Base-by-base conservation (phyloP, 2,113 vertebrate genomes). In the Morone chrysops region DNA sequence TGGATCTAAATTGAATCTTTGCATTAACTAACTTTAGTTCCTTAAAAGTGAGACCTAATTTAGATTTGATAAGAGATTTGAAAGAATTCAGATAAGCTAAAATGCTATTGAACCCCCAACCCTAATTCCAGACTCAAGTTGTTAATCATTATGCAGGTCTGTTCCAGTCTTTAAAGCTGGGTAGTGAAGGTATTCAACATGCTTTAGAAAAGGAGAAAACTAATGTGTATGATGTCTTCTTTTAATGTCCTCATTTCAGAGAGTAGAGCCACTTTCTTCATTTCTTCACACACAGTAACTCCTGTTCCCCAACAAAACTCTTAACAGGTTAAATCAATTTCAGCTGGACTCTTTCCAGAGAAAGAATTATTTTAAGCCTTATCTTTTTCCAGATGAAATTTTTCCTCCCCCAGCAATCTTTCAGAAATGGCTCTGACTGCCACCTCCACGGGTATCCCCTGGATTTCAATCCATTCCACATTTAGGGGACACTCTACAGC, bases 391-490 rank as follows among this genome's bases (percentile, higher is more conserved):
- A 1, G 70, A 69, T 85, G 12, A 87, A 78, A 81, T 84, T 84
- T 75, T 70, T 74, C 70, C 79, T 36, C 62, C 68, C 2, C 50
- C 65, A 82, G 90, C 78, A 68, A 89, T 84, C 41, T 17, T 68
- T 89, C 77, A 62, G 38, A 61, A 65, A 75, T 1, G 45, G 38
- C 74, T 70, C 78, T 11, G 76, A 81, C 82, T 85, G 81, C 84
- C 88, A 50, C 48, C 45, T 88, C 68, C 51, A 31, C 9, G 13
- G 78, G 63, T 83, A 61, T 89, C 71, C 70, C 79, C 77, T 4
- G 66, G 70, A 89, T 92, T 92, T 93, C 87, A 91, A 88, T 91
- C 86, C 75, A 73, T 70, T 70, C 74, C 83, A 74, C 93, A 87
- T 90, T 91, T 54, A 80, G 81, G 75, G 81, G 80, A 89, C 90